These are phyloP conservation scores for Thecophora atra DNA, from an alignment of 2,888 invertebrate species.

Conservation along the genomic window DNA sequence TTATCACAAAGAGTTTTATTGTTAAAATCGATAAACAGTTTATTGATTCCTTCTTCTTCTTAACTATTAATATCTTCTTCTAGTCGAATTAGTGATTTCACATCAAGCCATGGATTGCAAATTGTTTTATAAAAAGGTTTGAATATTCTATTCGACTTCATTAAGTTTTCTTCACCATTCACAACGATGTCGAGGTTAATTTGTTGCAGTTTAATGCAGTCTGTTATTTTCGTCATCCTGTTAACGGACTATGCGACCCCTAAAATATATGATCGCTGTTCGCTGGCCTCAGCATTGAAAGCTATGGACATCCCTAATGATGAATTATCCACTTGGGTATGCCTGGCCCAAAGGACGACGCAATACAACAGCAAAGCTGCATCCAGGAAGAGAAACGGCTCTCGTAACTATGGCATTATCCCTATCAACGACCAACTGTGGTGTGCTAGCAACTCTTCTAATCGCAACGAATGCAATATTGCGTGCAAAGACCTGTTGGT, in stretches of 20 bases:
- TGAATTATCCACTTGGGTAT: constrained; percentile 53
- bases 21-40: too few relatives aligned
- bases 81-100: too few relatives aligned
- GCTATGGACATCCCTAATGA: constrained; percentile 53
- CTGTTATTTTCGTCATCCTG: background rate
- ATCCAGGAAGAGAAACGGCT: constrained; percentile 65
- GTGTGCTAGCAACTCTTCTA: constrained; percentile 46
- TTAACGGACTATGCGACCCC: background rate
- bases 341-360: constrained; percentile 53
- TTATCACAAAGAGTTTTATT: too few relatives aligned
- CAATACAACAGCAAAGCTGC: constrained; percentile 60
- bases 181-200: too few relatives aligned
- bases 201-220: background rate
- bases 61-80: too few relatives aligned
- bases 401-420: constrained; percentile 55
- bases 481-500: constrained; percentile 47
- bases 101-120: too few relatives aligned
- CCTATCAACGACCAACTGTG: constrained; percentile 55
- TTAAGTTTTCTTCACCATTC: too few relatives aligned
- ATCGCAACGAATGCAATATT: constrained; percentile 49
- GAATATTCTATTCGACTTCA: too few relatives aligned
- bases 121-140: too few relatives aligned
- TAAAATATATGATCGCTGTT: constrained; percentile 47
- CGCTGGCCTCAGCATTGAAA: constrained; percentile 52
- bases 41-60: too few relatives aligned